Percentiles rank a stretch among this genome's conserved stretches.
These are phyloP conservation scores for Atethmia centrago DNA, from an alignment of 2,888 invertebrate species.

Conservation along the genomic window DNA sequence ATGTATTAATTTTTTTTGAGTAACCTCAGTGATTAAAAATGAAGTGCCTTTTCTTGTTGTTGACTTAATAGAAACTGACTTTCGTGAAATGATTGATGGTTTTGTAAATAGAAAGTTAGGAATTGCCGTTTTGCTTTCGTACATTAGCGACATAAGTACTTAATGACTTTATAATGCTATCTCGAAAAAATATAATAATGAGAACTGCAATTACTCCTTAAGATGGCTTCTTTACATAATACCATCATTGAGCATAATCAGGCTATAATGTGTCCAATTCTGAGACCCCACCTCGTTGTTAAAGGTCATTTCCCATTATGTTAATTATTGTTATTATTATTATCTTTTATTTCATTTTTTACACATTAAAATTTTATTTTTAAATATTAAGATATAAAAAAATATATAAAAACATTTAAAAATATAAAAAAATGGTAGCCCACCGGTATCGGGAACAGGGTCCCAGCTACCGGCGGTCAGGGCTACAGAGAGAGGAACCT, in stretches of 20 bases:
- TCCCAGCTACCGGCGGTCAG: too few relatives aligned
- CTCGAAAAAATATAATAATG: slow-evolving; percentile 30
- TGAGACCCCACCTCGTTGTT: too few relatives aligned
- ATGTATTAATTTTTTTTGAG: slow-evolving; percentile 3
- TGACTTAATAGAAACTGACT: slow-evolving; percentile 17
- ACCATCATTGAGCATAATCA: neutral
- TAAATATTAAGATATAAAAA: too few relatives aligned
- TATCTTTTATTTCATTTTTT: too few relatives aligned
- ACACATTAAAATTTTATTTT: too few relatives aligned
- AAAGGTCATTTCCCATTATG: too few relatives aligned
- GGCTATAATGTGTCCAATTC: neutral
- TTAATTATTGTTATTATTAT: too few relatives aligned
- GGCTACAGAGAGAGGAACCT: too few relatives aligned
- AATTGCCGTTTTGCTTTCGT: slow-evolving; percentile 15
- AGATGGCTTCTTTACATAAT: slow-evolving; percentile 24
- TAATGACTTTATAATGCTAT: slow-evolving; percentile 6
- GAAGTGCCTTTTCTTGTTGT: slow-evolving; percentile 26
- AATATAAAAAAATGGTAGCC: too few relatives aligned
- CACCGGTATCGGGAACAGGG: too few relatives aligned
- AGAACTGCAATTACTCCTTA: slow-evolving; percentile 25
- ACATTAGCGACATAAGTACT: slow-evolving; percentile 21
- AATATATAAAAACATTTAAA: too few relatives aligned
- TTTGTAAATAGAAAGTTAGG: slow-evolving; percentile 35
- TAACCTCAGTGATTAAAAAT: slow-evolving; percentile 8
- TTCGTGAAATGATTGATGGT: slow-evolving; percentile 39